Evolutionary conservation across 2,113 vertebrate species (phyloP), one percentile per base, ranked within the genome.

Genomic region (Dermatemys mawii): DNA sequence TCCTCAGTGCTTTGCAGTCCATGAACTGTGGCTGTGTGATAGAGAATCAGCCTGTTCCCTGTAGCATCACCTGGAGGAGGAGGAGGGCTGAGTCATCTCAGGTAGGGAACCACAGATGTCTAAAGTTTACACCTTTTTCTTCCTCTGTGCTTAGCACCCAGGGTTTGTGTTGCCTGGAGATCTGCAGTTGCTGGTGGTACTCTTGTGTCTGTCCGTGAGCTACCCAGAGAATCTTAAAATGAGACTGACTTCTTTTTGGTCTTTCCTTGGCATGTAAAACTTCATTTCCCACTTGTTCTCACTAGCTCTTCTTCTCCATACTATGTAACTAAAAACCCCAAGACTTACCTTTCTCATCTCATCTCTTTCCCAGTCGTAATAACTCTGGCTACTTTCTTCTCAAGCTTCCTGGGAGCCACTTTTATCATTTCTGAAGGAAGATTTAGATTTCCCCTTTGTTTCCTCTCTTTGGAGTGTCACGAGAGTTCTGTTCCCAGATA

Each of bases 41-140:
- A 8, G 98, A 99, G 97, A 97, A 96, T 2, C 99, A 99, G 54
- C 60, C 95, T 1, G 82, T 99, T 81, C 98, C 98, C 12, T 96
- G 97, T 91, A 99, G 99, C 80, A 95, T 99, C 78, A 98, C 97
- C 54, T 99, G 99, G 99, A 98, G 97, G 93, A 98, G 97, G 90
- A 55, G 97, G 91, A 53, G 19, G 2, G 38, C 97, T 12, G 95
- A 82, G 17, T 83, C 89, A 6, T 26, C 53, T 50, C 98, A 98
- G 98, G 99, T 99, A 97, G 16, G 83, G 0, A 0, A 93, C 14
- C 14, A 78, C 54, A 87, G n/a, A 81, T 76, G 87, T 92, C 86
- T 9, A 0, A 4, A 79, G 55, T 13, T 85, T 29, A 51, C 70
- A 17, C 11, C 55, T 14, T 54, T 86, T 53, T 83, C 35, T 35